Conservation (phyloP, 2,113 vertebrate genomes). For the Podiceps cristatus region DNA sequence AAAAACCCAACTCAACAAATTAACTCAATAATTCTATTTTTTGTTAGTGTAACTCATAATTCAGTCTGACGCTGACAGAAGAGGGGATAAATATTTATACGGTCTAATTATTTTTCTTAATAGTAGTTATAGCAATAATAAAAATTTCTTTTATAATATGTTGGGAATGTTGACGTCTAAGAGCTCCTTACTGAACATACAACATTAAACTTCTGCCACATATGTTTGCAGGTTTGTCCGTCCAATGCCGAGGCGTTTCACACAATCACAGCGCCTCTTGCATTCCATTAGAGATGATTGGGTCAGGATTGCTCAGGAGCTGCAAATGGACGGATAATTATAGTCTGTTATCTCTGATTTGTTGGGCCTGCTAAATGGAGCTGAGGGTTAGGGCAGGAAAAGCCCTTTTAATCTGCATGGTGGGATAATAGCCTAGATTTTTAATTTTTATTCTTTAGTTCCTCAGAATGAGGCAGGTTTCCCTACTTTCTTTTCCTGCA, state of each 20-base stretch:
- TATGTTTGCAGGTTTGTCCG: not conserved
- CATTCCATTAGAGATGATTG: not conserved
- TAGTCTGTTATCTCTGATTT: not conserved
- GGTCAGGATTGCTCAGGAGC: not conserved
- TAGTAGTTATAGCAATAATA: not conserved
- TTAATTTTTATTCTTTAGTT: not conserved
- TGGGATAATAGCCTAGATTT: not conserved
- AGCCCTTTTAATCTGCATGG: constrained; percentile 1
- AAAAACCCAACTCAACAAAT: not conserved
- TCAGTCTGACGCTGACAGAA: not conserved
- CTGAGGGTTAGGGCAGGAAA: not conserved
- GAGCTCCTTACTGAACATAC: not conserved
- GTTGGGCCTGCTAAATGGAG: constrained; percentile 4
- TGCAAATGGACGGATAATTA: constrained; percentile 38
- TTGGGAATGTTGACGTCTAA: not conserved
- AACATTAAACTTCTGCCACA: not conserved
- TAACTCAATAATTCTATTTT: not conserved
- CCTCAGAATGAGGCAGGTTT: not conserved
- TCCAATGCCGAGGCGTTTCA: not conserved
- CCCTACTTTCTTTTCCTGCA: not conserved
- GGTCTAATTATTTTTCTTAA: not conserved
- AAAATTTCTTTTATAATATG: not conserved
- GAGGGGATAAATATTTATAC: not conserved
- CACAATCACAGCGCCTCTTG: not conserved
- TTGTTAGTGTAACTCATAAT: not conserved